These are phyloP conservation scores for Lymantria dispar DNA, from an alignment of 2,888 invertebrate species.

Conservation along the genomic window DNA sequence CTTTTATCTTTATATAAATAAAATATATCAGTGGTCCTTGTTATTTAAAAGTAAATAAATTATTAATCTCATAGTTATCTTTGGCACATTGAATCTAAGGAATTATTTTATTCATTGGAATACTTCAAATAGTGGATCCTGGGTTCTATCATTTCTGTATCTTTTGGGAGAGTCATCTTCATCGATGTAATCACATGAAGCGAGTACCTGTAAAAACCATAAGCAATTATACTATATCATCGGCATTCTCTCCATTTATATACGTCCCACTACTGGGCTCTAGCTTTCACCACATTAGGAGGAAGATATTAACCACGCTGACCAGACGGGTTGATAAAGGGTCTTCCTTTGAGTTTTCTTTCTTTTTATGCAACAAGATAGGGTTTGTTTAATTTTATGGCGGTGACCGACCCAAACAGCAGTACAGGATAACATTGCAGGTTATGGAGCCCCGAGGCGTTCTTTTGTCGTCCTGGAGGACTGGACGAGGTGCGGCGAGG, in stretches of 20 bases:
- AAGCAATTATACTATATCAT: background rate
- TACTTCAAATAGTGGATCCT: constrained; percentile 57
- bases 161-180: constrained; percentile 55
- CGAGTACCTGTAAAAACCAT: constrained; percentile 51
- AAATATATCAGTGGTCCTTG: constrained; percentile 36
- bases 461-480: no score
- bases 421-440: no score
- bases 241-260: no score
- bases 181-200: constrained; percentile 61
- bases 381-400: no score
- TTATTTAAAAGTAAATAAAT: constrained; percentile 24
- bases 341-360: no score
- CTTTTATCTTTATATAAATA: constrained; percentile 6
- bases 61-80: constrained; percentile 22
- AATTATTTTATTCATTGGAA: constrained; percentile 49
- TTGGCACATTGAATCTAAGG: constrained; percentile 30
- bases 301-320: no score
- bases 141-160: constrained; percentile 55
- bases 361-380: no score
- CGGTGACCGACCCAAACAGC: no score
- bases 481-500: no score
- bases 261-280: background rate
- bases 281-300: no score
- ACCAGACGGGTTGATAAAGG: no score
- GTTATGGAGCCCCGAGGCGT: no score